A percentile compares a stretch with the other conserved stretches of the same genome.
phyloP scores from a whole-genome alignment of 2,113 vertebrate species.

The Polypterus senegalus region DNA sequence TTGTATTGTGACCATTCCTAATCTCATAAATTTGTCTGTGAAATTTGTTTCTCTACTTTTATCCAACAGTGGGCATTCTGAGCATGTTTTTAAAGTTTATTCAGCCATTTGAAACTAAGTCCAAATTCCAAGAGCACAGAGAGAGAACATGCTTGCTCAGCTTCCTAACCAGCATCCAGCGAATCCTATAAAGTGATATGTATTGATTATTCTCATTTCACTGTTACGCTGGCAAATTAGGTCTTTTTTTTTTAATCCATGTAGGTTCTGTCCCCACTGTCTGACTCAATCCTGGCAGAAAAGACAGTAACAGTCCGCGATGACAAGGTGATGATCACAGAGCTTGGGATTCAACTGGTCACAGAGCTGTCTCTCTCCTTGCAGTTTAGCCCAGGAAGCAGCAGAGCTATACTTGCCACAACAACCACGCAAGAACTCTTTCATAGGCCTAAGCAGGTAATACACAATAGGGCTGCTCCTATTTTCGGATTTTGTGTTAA shows the following conservation, averaged over 20 bases:
- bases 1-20: too few species aligned
- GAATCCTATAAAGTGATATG: neutral
- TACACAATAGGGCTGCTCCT: too few species aligned
- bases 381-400: constrained; percentile 79
- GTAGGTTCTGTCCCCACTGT: constrained; percentile 80
- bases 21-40: too few species aligned
- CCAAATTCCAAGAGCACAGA: too few species aligned
- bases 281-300: constrained; percentile 71
- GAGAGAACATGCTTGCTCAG: too few species aligned
- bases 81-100: neutral
- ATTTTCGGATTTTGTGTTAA: too few species aligned
- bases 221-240: accelerated
- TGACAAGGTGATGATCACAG: constrained; percentile 81
- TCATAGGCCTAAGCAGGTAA: constrained; percentile 68
- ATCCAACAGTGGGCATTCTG: neutral
- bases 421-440: constrained; percentile 67
- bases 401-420: constrained; percentile 70
- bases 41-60: too few species aligned
- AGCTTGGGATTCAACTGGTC: constrained; percentile 77
- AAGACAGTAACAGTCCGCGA: constrained; percentile 77
- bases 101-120: too few species aligned
- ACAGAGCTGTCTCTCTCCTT: constrained; percentile 69
- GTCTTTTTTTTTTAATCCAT: accelerated
- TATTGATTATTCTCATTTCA: neutral
- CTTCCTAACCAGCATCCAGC: constrained; percentile 15